These are phyloP conservation scores for cat (Felis catus) DNA, from an alignment of 2,113 vertebrate species.

Conservation along the genomic window F.catus_Fca126_mat1.0 CM031417.1:4573501-4574000, in stretches of 20 bases:
- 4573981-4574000: neutral
- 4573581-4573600: conserved; percentile 7
- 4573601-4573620: conserved; percentile 42
- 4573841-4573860: neutral
- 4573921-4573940: neutral
- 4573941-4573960: neutral
- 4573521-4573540: neutral
- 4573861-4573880: neutral
- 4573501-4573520: neutral
- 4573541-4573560: neutral
- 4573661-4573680: neutral
- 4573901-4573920: neutral
- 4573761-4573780: neutral
- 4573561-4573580: neutral
- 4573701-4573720: neutral
- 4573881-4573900: neutral
- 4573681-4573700: neutral
- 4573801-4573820: neutral
- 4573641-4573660: neutral
- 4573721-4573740: neutral
- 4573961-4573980: neutral
- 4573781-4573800: neutral
- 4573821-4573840: neutral
- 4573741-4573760: neutral
- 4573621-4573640: neutral